A percentile compares a stretch with the other conserved stretches of the same genome.
These are phyloP conservation scores for Matsumurasca onukii DNA, from an alignment of 1,140 invertebrate species.

Conservation along the genomic window DNA sequence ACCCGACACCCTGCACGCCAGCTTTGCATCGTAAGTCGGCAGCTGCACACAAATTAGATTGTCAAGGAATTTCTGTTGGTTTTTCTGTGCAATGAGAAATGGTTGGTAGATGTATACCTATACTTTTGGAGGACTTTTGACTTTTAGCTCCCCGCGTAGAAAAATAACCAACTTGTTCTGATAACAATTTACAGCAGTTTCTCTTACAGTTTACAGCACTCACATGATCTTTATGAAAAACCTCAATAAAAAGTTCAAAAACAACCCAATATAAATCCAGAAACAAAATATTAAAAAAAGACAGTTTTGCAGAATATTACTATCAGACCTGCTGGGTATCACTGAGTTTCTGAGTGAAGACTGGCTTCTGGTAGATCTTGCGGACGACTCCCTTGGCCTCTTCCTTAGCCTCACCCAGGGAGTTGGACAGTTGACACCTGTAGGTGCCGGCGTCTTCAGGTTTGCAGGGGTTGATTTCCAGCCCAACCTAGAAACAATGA, in stretches of 20 bases:
- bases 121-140: slow-evolving; percentile 4
- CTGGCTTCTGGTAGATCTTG: slow-evolving; percentile 77
- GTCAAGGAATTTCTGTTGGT: no score
- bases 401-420: slow-evolving; percentile 67
- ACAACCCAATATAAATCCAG: no score
- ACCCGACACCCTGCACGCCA: slow-evolving; percentile 78
- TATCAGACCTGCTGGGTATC: slow-evolving; percentile 81
- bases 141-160: no score
- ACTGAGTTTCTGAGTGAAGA: slow-evolving; percentile 78
- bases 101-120: neutral
- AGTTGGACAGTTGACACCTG: slow-evolving; percentile 69
- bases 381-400: slow-evolving; percentile 69
- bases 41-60: slow-evolving; percentile 50
- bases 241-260: no score
- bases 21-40: slow-evolving; percentile 74
- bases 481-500: slow-evolving; percentile 56
- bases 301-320: no score
- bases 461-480: slow-evolving; percentile 71
- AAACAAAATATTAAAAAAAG: no score
- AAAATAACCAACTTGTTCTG: no score
- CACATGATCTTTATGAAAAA: no score
- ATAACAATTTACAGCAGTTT: no score
- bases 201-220: no score
- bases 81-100: neutral
- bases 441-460: slow-evolving; percentile 77